Evolutionary conservation across 30 jellyfish, hydroid and myxozoan species (phyloP).

Genomic region (Haliclystus octoradiatus): DNA sequence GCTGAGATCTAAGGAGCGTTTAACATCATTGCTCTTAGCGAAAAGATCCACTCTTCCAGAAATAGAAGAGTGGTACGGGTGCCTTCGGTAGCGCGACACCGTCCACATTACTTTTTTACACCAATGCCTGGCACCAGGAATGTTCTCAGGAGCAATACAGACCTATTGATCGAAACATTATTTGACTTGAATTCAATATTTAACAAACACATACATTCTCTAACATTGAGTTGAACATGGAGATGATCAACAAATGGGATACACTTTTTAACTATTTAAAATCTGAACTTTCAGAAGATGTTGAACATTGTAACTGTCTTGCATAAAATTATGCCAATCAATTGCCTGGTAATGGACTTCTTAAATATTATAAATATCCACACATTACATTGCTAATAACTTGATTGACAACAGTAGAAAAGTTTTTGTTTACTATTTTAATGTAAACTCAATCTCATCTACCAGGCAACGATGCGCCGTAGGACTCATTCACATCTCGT

Average conservation of each 20-base stretch:
- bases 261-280: too few relatives aligned
- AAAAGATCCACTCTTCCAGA: too few relatives aligned
- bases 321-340: constrained; percentile 24
- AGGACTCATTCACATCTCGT: too few relatives aligned
- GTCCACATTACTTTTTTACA: too few relatives aligned
- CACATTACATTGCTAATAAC: constrained; percentile 6
- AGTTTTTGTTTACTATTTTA: constrained; percentile 5
- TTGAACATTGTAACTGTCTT: constrained; percentile 14
- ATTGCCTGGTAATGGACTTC: constrained; percentile 19
- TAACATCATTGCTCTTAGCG: too few relatives aligned
- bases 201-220: constrained; percentile 25
- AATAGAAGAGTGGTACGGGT: too few relatives aligned
- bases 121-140: too few relatives aligned
- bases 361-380: neutral
- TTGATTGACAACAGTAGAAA: constrained; percentile 8
- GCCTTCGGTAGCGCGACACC: too few relatives aligned
- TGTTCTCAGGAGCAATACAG: too few relatives aligned
- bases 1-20: too few relatives aligned
- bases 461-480: constrained; percentile 9
- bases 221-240: constrained; percentile 20
- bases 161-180: too few relatives aligned
- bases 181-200: constrained; percentile 13
- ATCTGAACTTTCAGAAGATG: neutral
- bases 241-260: neutral
- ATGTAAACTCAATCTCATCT: constrained; percentile 5